Percentiles rank a stretch among this genome's conserved stretches.
phyloP scores from a whole-genome alignment of 2,888 invertebrate genomes.

The Aplocera efformata region DNA sequence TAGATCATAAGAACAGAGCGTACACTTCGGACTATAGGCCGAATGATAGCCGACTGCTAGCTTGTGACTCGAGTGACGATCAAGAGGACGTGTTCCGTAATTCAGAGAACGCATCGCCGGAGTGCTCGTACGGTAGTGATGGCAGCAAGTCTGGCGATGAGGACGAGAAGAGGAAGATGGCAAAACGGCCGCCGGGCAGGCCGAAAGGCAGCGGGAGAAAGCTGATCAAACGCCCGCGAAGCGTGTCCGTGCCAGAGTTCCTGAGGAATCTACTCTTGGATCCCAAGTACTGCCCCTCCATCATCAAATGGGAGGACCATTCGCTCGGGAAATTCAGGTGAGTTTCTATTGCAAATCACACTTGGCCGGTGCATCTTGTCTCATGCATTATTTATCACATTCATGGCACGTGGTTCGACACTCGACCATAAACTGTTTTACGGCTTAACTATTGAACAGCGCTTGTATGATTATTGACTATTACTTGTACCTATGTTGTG shows the following conservation, averaged over 20 bases:
- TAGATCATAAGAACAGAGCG: conserved; percentile 54
- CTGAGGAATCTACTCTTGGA: conserved; percentile 89
- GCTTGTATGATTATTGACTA: conserved; percentile 39
- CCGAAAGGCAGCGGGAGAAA: conserved; percentile 75
- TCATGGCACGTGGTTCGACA: conserved; percentile 55
- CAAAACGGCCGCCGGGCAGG: conserved; percentile 78
- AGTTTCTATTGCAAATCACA: conserved; percentile 50
- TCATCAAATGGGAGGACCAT: conserved; percentile 94
- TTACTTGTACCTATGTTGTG: conserved; percentile 29
- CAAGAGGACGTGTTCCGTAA: conserved; percentile 60
- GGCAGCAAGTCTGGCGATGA: conserved; percentile 71
- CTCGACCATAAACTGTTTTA: conserved; percentile 53
- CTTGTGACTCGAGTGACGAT: conserved; percentile 69
- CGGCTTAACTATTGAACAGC: conserved; percentile 41
- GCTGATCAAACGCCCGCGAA: conserved; percentile 65
- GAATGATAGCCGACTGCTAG: conserved; percentile 48
- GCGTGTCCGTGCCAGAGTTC: conserved; percentile 89
- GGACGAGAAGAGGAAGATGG: conserved; percentile 64
- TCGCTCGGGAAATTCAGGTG: conserved; percentile 89
- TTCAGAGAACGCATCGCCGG: conserved; percentile 64
- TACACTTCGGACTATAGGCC: conserved; percentile 62
- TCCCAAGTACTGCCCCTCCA: conserved; percentile 87
- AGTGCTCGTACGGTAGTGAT: conserved; percentile 65
- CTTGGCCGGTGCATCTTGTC: conserved; percentile 38
- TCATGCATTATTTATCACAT: conserved; percentile 61